phyloP scores from a whole-genome alignment of 1,140 invertebrate species.

The Teleogryllus occipitalis region DNA sequence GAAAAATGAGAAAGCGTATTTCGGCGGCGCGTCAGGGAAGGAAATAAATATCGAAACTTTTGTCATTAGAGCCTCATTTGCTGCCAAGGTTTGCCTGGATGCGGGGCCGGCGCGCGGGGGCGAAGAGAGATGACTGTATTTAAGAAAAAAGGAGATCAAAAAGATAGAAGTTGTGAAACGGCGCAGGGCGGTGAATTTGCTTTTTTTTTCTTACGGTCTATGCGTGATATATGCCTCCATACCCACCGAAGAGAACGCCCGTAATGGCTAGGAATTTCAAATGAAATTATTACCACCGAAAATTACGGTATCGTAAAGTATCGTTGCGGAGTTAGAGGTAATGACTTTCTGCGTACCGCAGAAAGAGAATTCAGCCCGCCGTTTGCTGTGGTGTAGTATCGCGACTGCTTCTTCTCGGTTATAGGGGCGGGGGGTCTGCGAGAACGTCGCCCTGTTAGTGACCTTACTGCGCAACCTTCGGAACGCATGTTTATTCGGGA shows the following conservation, averaged over 20 bases:
- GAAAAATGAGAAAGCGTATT: background rate
- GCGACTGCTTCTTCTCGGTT: no score
- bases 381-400: no score
- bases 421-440: no score
- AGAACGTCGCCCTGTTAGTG: no score
- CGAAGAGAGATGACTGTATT: background rate
- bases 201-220: background rate
- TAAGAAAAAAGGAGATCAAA: background rate
- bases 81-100: background rate
- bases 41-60: background rate
- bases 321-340: background rate
- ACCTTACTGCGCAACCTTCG: no score
- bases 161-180: background rate
- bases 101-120: no score
- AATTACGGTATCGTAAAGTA: background rate
- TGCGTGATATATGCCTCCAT: background rate
- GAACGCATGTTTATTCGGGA: no score
- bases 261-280: background rate
- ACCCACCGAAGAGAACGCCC: background rate
- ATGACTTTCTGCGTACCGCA: background rate
- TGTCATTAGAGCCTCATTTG: background rate
- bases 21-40: background rate
- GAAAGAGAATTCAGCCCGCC: no score
- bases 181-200: no score
- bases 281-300: background rate